Base-by-base conservation (phyloP, 2,888 invertebrate species). In the Orgyia antiqua region DNA sequence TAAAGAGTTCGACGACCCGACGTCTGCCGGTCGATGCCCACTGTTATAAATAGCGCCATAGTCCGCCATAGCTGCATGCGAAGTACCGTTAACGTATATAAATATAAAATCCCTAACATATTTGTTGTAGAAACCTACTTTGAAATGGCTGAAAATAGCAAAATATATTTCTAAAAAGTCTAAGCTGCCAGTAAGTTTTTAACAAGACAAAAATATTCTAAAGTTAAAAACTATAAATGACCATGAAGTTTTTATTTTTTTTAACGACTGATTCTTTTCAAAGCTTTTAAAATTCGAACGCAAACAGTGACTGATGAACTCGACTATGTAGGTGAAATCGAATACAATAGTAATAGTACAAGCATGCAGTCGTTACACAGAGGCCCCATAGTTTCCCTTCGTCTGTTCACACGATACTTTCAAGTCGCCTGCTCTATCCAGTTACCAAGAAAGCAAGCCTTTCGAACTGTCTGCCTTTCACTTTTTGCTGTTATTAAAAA, bases 401-500 rank as follows among this genome's bases (percentile, higher is more conserved):
- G 62, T 46, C 53, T 60, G 49, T 72, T 79, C 78, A 67, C 82
- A 82, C 75, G 70, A 55, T 56, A 70, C 83, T 83, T 83, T 83
- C 83, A 61, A 79, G 67, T 60, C 52, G 59, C 49, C 55, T 62
- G 59, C 63, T 65, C 69, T 73, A 75, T 79, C 79, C 76, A 71
- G 78, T 78, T 75, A 72, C 79, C 52, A 68, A 59, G 76, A 78
- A 78, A 77, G 78, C 58, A 58, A 58, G 64, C 68, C 71, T 63
- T 76, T 71, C 60, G 62, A 66, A 71, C 42, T 10, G 17, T 64
- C 62, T 23, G 54, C 77, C 83, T 83, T 83, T 84, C 83, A 82
- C 84, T 84, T 78, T 78, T 78, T 53, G 66, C 68, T 69, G 67
- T 49, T 74, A 73, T 72, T 70, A 73, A 76, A 73, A 73, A 69